phyloP scores from a whole-genome alignment of 2,113 vertebrate genomes.

The Meleagris gallopavo region DNA sequence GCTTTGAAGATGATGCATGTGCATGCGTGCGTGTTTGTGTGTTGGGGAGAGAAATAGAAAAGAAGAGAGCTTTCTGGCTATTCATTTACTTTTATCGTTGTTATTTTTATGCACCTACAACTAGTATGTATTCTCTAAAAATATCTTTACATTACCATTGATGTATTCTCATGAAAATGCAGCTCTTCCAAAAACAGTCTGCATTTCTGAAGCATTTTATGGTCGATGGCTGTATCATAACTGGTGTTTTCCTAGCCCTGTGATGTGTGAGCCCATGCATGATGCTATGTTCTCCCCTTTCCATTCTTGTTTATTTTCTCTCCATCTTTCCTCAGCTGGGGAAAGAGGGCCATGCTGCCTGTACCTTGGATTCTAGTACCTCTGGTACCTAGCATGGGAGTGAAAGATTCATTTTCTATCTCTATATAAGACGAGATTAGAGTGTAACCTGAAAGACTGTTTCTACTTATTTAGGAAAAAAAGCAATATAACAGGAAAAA shows the following conservation, averaged over 20 bases:
- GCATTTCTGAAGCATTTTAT: background rate
- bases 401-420: background rate
- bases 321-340: rapidly evolving
- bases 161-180: background rate
- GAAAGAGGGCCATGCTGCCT: rapidly evolving
- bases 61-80: background rate
- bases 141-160: rapidly evolving
- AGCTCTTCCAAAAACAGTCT: background rate
- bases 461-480: background rate
- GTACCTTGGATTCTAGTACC: background rate
- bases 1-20: background rate
- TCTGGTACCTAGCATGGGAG: background rate
- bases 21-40: rapidly evolving
- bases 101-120: background rate
- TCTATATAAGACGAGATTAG: background rate
- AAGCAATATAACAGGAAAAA: background rate
- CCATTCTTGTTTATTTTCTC: background rate
- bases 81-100: rapidly evolving
- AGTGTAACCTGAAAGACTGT: background rate
- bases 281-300: background rate
- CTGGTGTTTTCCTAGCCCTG: background rate
- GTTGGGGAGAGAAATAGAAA: background rate
- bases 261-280: background rate
- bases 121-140: background rate
- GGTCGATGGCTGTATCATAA: background rate